Conservation (phyloP, 2,113 vertebrate genomes). For the Coptodon bakossiorum region DNA sequence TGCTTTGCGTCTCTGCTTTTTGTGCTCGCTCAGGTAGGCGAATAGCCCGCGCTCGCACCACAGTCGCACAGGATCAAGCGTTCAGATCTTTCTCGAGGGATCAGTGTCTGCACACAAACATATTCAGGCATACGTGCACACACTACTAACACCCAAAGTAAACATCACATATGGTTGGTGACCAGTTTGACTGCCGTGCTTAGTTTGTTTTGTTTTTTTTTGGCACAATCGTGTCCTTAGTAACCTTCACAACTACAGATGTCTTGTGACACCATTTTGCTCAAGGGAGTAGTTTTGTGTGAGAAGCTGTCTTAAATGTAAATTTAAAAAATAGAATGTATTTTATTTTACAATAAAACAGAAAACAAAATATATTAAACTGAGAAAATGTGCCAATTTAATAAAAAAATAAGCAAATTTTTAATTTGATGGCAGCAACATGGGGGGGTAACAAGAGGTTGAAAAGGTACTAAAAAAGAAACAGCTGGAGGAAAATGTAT, state of each 20-base stretch:
- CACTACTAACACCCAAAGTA: conserved; percentile 54
- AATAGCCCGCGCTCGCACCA: neutral
- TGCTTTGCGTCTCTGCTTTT: conserved; percentile 43
- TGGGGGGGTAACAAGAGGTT: neutral
- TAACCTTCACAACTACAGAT: conserved; percentile 22
- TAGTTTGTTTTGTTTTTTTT: conserved; percentile 37
- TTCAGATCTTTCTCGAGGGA: conserved; percentile 24
- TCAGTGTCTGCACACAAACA: neutral
- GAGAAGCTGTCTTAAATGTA: neutral
- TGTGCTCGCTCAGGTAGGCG: conserved; percentile 17
- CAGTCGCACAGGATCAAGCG: neutral
- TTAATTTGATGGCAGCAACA: neutral
- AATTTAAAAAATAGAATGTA: rapidly evolving
- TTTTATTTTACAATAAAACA: neutral
- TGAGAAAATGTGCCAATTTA: neutral
- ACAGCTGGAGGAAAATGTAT: neutral
- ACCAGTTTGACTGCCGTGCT: conserved; percentile 26
- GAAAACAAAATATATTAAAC: neutral
- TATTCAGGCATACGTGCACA: conserved; percentile 8
- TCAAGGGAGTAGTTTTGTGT: neutral
- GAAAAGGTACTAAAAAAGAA: neutral
- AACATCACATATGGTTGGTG: conserved; percentile 13
- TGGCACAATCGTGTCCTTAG: conserved; percentile 12
- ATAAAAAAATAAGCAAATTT: neutral
- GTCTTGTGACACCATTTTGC: conserved; percentile 13